Base-by-base conservation (phyloP, 2,797 vertebrate species). In the Meda fulgida region DNA sequence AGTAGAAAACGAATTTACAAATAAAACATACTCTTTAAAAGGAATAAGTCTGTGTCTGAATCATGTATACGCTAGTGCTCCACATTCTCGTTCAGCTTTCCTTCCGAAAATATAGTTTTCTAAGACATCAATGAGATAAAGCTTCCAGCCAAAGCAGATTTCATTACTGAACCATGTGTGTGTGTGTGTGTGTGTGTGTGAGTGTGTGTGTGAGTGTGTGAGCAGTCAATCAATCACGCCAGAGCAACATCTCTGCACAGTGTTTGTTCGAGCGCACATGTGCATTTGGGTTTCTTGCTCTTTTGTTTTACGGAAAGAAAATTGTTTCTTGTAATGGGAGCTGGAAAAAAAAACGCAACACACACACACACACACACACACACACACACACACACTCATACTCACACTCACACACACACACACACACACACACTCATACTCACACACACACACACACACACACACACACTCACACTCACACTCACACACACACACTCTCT, bases 81-180 rank as follows among this genome's bases (percentile, higher is more conserved):
- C 1, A 31, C 31, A 31, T 6, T 5, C 36, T 5, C 36, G 1
- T 36, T 90, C 73, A 23, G 90, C 58, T 65, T 16, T 60, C 53
- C 26, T 29, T 78, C n/a, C 48, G 88, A 93, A 93, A 92, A 92
- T 91, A 94, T 93, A 94, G 89, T 91, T 93, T 94, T 92, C 91
- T 91, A 90, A 93, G 92, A 92, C 91, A 94, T 93, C 93, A 92
- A 90, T 86, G 86, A 90, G 92, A 94, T 92, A 91, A 93, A 92
- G 90, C 85, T 90, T 92, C 89, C 90, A 92, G 92, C 91, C 90
- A 87, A 92, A 88, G 89, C 82, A 90, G 87, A 94, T 93, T 92
- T 91, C 87, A 94, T 94, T 93, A 92, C 91, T 90, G 88, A 91
- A 91, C 87, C 46, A 29, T 85, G 26, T 81, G 29, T 55, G 48